Evolutionary conservation across 2,888 invertebrate species (phyloP).

Genomic region (Bombylius major): DNA sequence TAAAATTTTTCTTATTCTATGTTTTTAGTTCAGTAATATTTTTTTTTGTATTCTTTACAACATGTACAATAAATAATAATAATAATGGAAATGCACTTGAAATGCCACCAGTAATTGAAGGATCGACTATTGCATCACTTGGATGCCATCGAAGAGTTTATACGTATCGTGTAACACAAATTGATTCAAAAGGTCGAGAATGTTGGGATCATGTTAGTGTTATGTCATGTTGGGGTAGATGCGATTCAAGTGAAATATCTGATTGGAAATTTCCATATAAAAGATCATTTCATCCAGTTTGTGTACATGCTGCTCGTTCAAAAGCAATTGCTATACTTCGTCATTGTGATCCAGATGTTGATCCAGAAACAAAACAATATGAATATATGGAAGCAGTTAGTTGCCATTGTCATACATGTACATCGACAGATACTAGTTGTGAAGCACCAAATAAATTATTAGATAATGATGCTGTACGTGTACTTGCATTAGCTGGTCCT

Average conservation of each 20-base stretch:
- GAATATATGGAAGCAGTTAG: slow-evolving; percentile 66
- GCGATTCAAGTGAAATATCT: slow-evolving; percentile 75
- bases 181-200: slow-evolving; percentile 41
- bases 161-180: slow-evolving; percentile 49
- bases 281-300: slow-evolving; percentile 73
- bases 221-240: slow-evolving; percentile 68
- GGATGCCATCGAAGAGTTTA: slow-evolving; percentile 55
- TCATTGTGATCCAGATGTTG: slow-evolving; percentile 63
- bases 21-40: not conserved
- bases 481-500: slow-evolving; percentile 28
- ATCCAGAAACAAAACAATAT: slow-evolving; percentile 55
- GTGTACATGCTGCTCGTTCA: slow-evolving; percentile 60
- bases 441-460: slow-evolving; percentile 42
- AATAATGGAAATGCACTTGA: slow-evolving; percentile 17
- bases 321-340: slow-evolving; percentile 51
- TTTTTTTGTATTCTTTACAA: not conserved
- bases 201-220: slow-evolving; percentile 68
- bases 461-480: slow-evolving; percentile 26
- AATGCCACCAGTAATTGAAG: slow-evolving; percentile 26
- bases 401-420: slow-evolving; percentile 62
- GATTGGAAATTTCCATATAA: slow-evolving; percentile 86
- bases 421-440: slow-evolving; percentile 56
- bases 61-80: slow-evolving; percentile 1
- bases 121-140: slow-evolving; percentile 38
- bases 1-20: no score